These are phyloP conservation scores for Corythornis leucogaster DNA, from an alignment of 2,797 vertebrate genomes.

Conservation along the genomic window DNA sequence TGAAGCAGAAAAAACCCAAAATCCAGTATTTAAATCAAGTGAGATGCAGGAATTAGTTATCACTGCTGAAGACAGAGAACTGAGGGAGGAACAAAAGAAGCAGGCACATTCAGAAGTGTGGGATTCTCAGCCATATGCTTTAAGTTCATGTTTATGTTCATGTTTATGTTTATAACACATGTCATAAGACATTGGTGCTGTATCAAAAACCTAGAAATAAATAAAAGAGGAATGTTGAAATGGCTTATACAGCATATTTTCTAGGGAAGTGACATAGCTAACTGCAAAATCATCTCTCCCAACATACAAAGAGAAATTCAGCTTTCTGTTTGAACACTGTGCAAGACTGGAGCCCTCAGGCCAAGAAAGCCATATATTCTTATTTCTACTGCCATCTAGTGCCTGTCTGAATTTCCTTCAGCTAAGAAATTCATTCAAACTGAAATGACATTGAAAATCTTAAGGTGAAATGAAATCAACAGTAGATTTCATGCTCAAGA, in stretches of 20 bases:
- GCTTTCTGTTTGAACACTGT: neutral
- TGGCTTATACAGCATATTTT: neutral
- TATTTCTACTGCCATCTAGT: constrained; percentile 77
- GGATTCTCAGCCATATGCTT: neutral
- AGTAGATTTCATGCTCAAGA: no score
- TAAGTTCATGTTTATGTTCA: neutral
- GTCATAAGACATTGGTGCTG: neutral
- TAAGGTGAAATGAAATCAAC: neutral
- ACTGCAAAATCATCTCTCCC: neutral
- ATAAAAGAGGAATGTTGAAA: neutral
- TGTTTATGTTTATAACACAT: neutral
- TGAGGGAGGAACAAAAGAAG: neutral
- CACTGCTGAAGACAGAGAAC: neutral
- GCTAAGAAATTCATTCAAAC: neutral
- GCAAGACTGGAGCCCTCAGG: neutral
- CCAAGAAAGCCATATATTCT: neutral
- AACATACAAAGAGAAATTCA: neutral
- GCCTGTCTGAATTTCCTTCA: neutral
- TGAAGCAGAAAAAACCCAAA: neutral
- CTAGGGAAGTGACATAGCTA: neutral
- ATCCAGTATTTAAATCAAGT: neutral
- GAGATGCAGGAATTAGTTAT: neutral
- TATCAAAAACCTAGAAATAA: neutral
- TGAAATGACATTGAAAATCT: neutral
- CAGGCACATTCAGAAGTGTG: neutral